Evolutionary conservation across 53 echinoderm and acorn worm species (phyloP), one percentile per base, ranked within the genome.

Genomic region (Luidia sarsii): DNA sequence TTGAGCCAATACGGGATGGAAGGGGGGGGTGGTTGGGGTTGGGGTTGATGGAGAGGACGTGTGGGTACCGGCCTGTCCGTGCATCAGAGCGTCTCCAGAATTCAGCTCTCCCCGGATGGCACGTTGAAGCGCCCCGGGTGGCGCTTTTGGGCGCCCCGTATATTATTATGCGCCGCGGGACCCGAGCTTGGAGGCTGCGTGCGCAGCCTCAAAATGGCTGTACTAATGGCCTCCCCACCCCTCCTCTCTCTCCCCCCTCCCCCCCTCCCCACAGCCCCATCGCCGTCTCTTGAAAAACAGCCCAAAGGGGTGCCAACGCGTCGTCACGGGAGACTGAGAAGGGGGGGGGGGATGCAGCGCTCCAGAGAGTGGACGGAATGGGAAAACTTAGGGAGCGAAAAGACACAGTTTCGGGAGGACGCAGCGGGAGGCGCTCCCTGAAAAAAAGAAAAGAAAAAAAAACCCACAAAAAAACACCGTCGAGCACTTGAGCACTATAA

Each of bases 11-110:
- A 48, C 34, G 34, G 50, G 39, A 21, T 4, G n/a, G 31, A 21
- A 34, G 34, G 65, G 36, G 33, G 36, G 41, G n/a, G n/a, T n/a
- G n/a, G n/a, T n/a, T n/a, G n/a, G n/a, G n/a, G n/a, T n/a, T n/a
- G n/a, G n/a, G n/a, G n/a, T n/a, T n/a, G n/a, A n/a, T n/a, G n/a
- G n/a, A n/a, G n/a, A n/a, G n/a, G n/a, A n/a, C n/a, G n/a, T n/a
- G n/a, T n/a, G n/a, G n/a, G n/a, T n/a, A 33, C 11, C 48, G 24
- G 45, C 70, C 43, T 70, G 70, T 59, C 70, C 60, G 83, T 23
- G 83, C 83, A 59, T 57, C 83, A 83, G 61, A 70, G 70, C 57
- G 70, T 39, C 61, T 83, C n/a, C n/a, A n/a, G n/a, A n/a, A n/a
- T n/a, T n/a, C n/a, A n/a, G n/a, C n/a, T n/a, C n/a, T n/a, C n/a